Evolutionary conservation across 2,113 vertebrate genomes (phyloP), one percentile per base, ranked within the genome.

Genomic region (Micromys minutus): DNA sequence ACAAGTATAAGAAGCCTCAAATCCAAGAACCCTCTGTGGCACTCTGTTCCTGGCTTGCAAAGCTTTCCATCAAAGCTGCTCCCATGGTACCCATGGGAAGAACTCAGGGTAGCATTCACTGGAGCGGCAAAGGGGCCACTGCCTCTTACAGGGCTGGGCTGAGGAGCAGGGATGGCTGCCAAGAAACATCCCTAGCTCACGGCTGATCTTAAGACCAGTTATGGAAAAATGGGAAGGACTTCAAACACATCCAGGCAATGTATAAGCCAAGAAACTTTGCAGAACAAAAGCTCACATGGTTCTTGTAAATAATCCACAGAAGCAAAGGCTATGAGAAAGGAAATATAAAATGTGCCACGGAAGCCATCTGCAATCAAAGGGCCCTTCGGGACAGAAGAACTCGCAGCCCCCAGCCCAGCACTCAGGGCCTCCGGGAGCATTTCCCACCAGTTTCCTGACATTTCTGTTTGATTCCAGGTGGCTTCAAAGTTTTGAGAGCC

Each of bases 61-160:
- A 12, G 22, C 34, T 42, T 42, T 45, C 36, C 6, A 1, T 26
- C 47, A 19, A 24, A 42, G 39, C 42, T 10, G 21, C 2, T 12
- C 65, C 3, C 0, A 0, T 0, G 9, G 34, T 61, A 13, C 63
- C 65, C 7, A 4, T n/a, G 47, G 55, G 24, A 17, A 42, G 22
- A 57, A 29, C 55, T 55, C 47, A 67, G 36, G 85, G 45, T n/a
- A 0, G 36, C 15, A 9, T 42, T 9, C 0, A 24, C 36, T 26
- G 45, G 45, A n/a, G 45, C 45, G 5, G 12, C 77, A 45, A 52
- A 63, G 59, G 69, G 50, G 34, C 39, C 29, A 16, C 12, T 0
- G 1, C 34, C 34, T 57, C 61, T 61, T 50, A 47, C 9, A 12
- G 17, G 76, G 34, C 74, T 29, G n/a, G 50, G 77, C 39, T 21